Percentiles rank a stretch among this genome's conserved stretches.
Evolutionary conservation across 2,797 vertebrate genomes (phyloP).

Genomic region (Sebastolobus alascanus): DNA sequence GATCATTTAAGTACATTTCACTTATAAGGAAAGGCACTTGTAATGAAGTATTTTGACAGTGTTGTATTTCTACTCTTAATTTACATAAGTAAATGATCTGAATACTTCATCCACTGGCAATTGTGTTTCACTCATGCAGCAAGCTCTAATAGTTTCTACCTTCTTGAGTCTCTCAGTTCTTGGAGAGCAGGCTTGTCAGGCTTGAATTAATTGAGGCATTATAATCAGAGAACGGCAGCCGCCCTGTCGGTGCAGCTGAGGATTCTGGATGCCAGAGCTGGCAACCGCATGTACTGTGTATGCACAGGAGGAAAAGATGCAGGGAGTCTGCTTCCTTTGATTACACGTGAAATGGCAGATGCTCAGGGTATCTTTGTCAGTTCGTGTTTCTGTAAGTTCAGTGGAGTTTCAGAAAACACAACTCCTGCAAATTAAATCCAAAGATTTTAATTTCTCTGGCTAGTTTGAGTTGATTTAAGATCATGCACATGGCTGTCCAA

Average conservation of each 20-base stretch:
- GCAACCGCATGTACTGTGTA: neutral
- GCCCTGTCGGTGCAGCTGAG: constrained; percentile 48
- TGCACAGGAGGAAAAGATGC: constrained; percentile 40
- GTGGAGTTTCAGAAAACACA: constrained; percentile 9
- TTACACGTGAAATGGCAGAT: constrained; percentile 47
- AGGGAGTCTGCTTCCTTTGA: constrained; percentile 48
- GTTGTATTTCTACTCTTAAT: constrained; percentile 2
- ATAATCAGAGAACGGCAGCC: constrained; percentile 54
- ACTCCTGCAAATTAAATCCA: constrained; percentile 3
- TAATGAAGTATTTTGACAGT: neutral
- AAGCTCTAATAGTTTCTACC: constrained; percentile 43
- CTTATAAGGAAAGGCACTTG: neutral
- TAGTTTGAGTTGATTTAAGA: constrained; percentile 18
- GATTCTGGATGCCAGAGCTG: constrained; percentile 37
- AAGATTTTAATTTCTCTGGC: neutral
- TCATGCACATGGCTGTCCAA: neutral
- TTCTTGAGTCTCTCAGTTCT: constrained; percentile 45
- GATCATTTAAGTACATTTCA: neutral
- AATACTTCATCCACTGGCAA: constrained; percentile 13
- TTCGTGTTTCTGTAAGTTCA: constrained; percentile 13
- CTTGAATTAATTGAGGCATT: constrained; percentile 53
- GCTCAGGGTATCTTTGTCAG: constrained; percentile 29
- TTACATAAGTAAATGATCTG: neutral
- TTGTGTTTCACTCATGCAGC: constrained; percentile 30
- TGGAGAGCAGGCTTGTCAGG: constrained; percentile 41